Base-by-base conservation (phyloP, 2,888 invertebrate genomes). In the Stenoptilia bipunctidactyla region DNA sequence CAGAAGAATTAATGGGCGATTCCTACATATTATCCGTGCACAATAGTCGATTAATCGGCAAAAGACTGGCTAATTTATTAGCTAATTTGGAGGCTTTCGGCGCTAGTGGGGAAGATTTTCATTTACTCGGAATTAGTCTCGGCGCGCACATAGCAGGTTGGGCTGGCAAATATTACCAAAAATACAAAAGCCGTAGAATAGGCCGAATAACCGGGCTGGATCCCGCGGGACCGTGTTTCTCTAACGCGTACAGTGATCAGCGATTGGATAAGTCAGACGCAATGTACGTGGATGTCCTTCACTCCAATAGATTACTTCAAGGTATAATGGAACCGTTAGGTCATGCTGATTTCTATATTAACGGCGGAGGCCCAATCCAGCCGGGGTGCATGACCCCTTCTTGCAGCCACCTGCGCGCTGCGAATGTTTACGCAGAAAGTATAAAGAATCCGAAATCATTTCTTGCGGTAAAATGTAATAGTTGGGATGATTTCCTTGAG, bases 341-440 rank as follows among this genome's bases (percentile, higher is more conserved):
- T 0, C 90, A 91, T 64, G 89, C 87, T 1, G 92, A 92, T 62
- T 92, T 90, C 63, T 92, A 89, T 73, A 89, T 91, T 3, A 92
- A 92, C 52, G 87, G 88, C 13, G 92, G 92, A 12, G 86, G 88
- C 1, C 86, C 90, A 0, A 75, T 86, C 43, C 91, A 92, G 56
- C 91, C 91, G 0, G 91, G 91, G 6, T 91, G 91, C 57, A 70
- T 87, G 25, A 70, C 77, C 60, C 79, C 80, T 0, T 69, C 74
- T 1, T 85, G 85, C 46, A 85, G 85, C 50, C 85, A 85, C 48
- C 61, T 80, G 14, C 63, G 85, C 40, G 83, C 84, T 2, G 76
- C 76, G 1, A 57, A 72, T 57, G 66, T 83, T 2, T 85, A 71
- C 40, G 66, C 65, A 10, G 84, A 84, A 45, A 83, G 83, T 45